Conservation (phyloP, 1,140 invertebrate genomes). For the Drosophila virilis region DNA sequence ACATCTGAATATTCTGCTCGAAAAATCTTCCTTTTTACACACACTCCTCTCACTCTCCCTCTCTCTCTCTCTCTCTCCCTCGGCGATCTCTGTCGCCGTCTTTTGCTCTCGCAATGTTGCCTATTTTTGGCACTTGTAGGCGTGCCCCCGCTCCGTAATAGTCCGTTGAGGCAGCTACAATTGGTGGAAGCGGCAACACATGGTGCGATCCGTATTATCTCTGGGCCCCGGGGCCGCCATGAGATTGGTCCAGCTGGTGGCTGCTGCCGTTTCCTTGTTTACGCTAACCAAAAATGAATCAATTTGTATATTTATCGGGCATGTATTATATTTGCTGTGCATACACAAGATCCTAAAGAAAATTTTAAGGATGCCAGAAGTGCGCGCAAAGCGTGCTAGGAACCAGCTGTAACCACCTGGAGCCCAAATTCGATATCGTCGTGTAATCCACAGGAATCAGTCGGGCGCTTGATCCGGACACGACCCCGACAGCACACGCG, state of each 20-base stretch:
- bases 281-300: constrained; percentile 19
- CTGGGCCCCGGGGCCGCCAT: constrained; percentile 34
- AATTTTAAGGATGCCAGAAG: constrained; percentile 19
- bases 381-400: constrained; percentile 23
- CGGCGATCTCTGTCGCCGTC: neutral
- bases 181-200: constrained; percentile 71
- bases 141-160: constrained; percentile 39
- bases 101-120: constrained; percentile 22
- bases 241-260: constrained; percentile 66
- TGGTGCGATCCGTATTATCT: constrained; percentile 69
- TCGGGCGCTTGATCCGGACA: constrained; percentile 5
- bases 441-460: constrained; percentile 28
- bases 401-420: constrained; percentile 44
- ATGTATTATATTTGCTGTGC: neutral
- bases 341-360: neutral
- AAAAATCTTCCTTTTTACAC: constrained; percentile 64
- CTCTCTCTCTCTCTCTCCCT: constrained; percentile 13
- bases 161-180: constrained; percentile 39
- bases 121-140: constrained; percentile 77
- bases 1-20: constrained; percentile 49
- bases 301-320: constrained; percentile 12
- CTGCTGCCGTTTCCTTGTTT: constrained; percentile 21
- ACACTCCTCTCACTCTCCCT: constrained; percentile 24
- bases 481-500: constrained; percentile 22
- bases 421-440: constrained; percentile 38